phyloP scores from a whole-genome alignment of 2,113 vertebrate species.

The Vombatus ursinus region DNA sequence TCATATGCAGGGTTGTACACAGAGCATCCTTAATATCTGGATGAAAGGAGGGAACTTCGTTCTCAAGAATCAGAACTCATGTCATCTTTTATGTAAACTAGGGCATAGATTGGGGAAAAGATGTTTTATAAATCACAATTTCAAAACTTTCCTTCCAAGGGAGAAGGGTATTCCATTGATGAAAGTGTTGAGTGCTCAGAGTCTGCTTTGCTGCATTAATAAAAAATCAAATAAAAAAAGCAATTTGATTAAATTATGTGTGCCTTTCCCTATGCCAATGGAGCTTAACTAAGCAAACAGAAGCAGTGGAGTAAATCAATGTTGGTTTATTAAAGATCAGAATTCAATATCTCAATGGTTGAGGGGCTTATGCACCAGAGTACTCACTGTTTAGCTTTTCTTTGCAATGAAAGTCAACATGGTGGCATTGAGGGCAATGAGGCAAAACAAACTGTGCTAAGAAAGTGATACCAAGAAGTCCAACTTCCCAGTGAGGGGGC shows the following conservation, averaged over 20 bases:
- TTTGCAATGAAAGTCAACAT: constrained; percentile 80
- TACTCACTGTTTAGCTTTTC: constrained; percentile 79
- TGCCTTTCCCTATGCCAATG: constrained; percentile 79
- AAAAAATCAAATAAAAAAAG: constrained; percentile 86
- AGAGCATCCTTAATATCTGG: not conserved
- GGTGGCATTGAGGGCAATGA: constrained; percentile 32
- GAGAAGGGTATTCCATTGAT: constrained; percentile 55
- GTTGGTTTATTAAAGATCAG: constrained; percentile 88
- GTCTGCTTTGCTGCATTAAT: constrained; percentile 79
- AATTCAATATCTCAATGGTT: constrained; percentile 86
- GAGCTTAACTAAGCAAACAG: constrained; percentile 88
- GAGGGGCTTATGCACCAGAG: constrained; percentile 79
- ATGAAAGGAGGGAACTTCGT: constrained; percentile 9
- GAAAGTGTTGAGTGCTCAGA: constrained; percentile 71
- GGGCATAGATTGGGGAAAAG: not conserved
- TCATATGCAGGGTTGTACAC: constrained; percentile 5
- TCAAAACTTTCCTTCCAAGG: constrained; percentile 65
- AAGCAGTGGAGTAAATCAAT: constrained; percentile 85
- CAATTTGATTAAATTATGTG: constrained; percentile 87
- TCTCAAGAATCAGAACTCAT: constrained; percentile 14
- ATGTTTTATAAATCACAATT: constrained; percentile 49
- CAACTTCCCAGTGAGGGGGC: constrained; percentile 42
- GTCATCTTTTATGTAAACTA: not conserved
- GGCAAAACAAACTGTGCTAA: constrained; percentile 65
- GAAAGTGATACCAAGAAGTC: constrained; percentile 54